Base-by-base conservation (phyloP, 2,113 vertebrate species). In the Pogonocichla stellata region DNA sequence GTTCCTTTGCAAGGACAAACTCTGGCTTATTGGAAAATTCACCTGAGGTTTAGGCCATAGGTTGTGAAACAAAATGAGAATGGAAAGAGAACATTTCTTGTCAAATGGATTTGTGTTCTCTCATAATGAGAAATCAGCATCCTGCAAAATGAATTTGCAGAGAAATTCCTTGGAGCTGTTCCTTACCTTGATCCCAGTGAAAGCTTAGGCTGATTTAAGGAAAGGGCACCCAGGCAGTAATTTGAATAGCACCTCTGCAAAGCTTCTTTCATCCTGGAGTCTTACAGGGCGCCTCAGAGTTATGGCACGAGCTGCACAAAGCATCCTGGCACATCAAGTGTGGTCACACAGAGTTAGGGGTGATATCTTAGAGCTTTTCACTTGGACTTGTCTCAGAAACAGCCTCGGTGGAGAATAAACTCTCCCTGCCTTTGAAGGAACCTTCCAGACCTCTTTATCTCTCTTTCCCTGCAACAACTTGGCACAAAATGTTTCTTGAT, bases 81-180 rank as follows among this genome's bases (percentile, higher is more conserved):
- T 19, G 34, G 84, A 85, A 79, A 81, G 48, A 79, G 83, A 92
- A 72, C 72, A 17, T 69, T 80, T 88, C 48, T 78, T 74, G n/a
- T 90, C 86, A 80, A 92, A 86, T 65, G 77, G 75, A 81, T 94
- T 92, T 92, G 85, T 93, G 87, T 84, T 94, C 64, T 83, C 64
- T 90, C 72, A 50, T 88, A 93, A 92, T 84, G 57, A 94, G 93
- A 96, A 95, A 96, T 84, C 92, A 83, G 60, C 90, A 80, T 93
- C 65, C 86, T 90, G 73, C 75, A 93, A 90, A 92, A 93, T 88
- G 82, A 92, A 61, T 93, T 88, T 79, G 75, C 1, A 0, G 82
- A 83, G 64, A 83, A 93, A 95, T 88, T 93, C 88, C 90, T 96
- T 7, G 2, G 71, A 92, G 67, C 88, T 80, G 71, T 73, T 93